These are phyloP conservation scores for Lumbricus terrestris DNA, from an alignment of 2,888 invertebrate genomes.

Conservation along the genomic window DNA sequence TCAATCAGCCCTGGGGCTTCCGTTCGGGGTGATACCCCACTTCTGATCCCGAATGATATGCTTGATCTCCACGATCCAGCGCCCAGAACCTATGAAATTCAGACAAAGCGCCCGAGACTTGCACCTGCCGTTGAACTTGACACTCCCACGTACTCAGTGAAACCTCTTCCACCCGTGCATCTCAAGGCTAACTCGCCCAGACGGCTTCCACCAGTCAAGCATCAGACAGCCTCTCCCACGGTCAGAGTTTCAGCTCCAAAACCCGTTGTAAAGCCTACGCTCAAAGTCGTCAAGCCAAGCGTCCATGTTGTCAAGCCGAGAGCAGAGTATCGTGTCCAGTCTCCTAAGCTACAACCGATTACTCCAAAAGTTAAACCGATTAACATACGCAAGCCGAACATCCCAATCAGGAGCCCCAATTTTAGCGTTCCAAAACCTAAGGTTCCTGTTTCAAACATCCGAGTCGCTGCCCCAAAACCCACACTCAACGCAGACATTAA, in stretches of 20 bases:
- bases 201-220: neutral
- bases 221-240: neutral
- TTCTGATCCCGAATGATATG: neutral
- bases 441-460: neutral
- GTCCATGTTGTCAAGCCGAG: conserved; percentile 3
- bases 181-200: neutral
- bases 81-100: neutral
- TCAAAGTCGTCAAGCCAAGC: neutral
- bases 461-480: neutral
- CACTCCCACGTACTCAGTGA: neutral
- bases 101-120: neutral
- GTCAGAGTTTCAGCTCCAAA: neutral
- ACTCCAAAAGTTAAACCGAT: neutral
- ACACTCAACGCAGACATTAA: neutral
- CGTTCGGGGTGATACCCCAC: neutral
- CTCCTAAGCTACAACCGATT: neutral
- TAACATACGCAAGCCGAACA: neutral
- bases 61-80: neutral
- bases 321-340: neutral
- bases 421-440: neutral
- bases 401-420: neutral
- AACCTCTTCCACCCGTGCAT: neutral
- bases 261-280: neutral
- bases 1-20: too few species aligned
- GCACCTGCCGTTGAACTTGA: neutral